phyloP scores from a whole-genome alignment of 2,797 vertebrate genomes.

The Mus spretus region DNA sequence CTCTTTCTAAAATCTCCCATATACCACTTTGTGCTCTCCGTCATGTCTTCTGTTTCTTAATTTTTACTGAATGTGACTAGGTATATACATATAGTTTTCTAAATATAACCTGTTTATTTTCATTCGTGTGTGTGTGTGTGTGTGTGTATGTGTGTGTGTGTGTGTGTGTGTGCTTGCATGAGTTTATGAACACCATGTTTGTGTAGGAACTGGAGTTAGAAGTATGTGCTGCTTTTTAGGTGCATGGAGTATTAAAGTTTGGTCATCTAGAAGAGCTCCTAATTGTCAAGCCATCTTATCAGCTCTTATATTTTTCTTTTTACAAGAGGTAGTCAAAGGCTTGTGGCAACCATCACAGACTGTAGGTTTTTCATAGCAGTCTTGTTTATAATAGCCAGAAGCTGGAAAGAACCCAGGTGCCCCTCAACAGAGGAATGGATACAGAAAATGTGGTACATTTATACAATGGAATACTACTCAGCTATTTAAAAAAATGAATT shows the following conservation, averaged over 20 bases:
- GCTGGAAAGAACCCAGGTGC: too few relatives aligned
- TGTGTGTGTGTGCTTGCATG: too few relatives aligned
- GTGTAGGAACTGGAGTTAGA: background rate
- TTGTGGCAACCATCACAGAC: background rate
- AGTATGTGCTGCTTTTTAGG: background rate
- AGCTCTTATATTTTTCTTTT: background rate
- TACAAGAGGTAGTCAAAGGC: background rate
- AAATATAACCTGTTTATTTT: background rate
- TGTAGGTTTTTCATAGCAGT: background rate
- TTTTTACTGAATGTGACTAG: background rate
- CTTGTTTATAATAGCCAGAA: too few relatives aligned
- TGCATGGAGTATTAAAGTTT: background rate
- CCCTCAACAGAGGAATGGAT: too few relatives aligned
- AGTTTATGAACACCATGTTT: background rate
- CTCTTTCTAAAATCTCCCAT: background rate
- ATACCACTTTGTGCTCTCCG: background rate
- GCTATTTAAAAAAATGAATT: too few relatives aligned
- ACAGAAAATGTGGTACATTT: too few relatives aligned
- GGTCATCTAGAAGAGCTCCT: background rate
- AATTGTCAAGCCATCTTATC: background rate
- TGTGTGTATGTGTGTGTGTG: background rate
- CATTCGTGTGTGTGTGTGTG: background rate
- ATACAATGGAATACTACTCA: too few relatives aligned
- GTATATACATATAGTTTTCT: background rate
- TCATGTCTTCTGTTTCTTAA: background rate